phyloP scores from a whole-genome alignment of 2,113 vertebrate genomes.

The Scophthalmus maximus region DNA sequence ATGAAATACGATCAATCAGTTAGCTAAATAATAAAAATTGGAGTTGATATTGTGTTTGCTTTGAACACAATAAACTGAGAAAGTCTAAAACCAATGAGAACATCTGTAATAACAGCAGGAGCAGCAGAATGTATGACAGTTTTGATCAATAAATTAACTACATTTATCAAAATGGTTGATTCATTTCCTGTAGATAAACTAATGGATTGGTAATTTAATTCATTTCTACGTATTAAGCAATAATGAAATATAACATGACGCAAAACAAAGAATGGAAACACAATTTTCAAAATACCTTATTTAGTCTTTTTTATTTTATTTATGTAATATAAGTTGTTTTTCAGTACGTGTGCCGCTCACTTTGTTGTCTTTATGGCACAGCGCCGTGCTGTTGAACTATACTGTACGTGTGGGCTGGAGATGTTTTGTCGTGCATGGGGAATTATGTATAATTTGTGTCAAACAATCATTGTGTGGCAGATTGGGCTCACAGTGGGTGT shows the following conservation, averaged over 20 bases:
- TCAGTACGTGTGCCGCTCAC: not conserved
- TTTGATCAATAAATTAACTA: no score
- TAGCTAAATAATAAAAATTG: no score
- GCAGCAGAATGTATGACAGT: not conserved
- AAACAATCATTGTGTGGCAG: constrained; percentile 68
- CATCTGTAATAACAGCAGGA: not conserved
- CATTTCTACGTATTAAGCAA: not conserved
- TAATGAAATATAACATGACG: not conserved
- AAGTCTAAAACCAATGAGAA: not conserved
- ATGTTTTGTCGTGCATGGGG: constrained; percentile 58
- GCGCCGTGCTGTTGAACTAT: constrained; percentile 1
- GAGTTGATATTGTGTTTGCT: no score
- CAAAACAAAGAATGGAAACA: not conserved
- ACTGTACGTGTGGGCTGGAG: constrained; percentile 26
- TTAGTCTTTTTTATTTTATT: not conserved
- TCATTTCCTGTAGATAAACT: not conserved
- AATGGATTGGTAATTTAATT: not conserved
- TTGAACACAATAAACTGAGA: not conserved
- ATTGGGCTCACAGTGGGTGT: constrained; percentile 71
- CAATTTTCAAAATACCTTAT: no score
- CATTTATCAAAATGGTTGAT: not conserved
- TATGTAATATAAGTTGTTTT: no score
- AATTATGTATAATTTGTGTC: constrained; percentile 74
- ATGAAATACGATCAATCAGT: no score
- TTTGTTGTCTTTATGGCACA: constrained; percentile 18